These are phyloP conservation scores for Trissoscelio sp. DNA, from an alignment of 2,888 invertebrate species.

Conservation along the genomic window DNA sequence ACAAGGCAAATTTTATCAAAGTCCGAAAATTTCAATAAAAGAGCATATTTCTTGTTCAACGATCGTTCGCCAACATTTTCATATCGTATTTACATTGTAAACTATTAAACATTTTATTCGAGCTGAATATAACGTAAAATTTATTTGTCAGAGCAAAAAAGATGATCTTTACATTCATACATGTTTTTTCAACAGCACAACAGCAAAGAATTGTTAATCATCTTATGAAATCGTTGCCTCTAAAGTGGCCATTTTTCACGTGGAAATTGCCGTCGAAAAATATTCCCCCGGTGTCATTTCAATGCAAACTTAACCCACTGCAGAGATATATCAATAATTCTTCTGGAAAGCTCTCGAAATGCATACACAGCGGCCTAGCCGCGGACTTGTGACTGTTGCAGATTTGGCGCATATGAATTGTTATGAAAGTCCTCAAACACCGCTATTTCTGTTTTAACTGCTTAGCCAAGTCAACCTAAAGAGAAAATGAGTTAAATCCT, in stretches of 20 bases:
- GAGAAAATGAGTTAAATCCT: constrained; percentile 67
- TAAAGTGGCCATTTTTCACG: constrained; percentile 37
- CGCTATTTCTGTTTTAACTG: constrained; percentile 62
- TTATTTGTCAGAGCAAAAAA: background rate
- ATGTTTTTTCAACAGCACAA: constrained; percentile 6
- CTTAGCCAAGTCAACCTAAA: constrained; percentile 49
- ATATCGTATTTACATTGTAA: background rate
- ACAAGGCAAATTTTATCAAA: constrained; percentile 24
- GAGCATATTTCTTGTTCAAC: background rate
- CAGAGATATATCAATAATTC: constrained; percentile 60
- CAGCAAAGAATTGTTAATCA: constrained; percentile 45
- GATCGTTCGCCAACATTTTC: background rate
- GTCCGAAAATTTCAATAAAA: background rate
- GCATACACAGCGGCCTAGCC: constrained; percentile 29
- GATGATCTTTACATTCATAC: constrained; percentile 17
- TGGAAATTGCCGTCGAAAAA: constrained; percentile 38
- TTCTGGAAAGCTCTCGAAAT: constrained; percentile 59
- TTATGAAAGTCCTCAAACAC: constrained; percentile 60
- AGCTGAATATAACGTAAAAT: background rate
- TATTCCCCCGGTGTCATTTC: constrained; percentile 41
- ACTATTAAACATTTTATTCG: background rate
- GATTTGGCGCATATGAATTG: constrained; percentile 62
- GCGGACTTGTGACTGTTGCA: constrained; percentile 61
- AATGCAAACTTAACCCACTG: constrained; percentile 50
- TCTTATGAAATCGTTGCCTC: constrained; percentile 43